Evolutionary conservation across 2,888 invertebrate species (phyloP).

Genomic region (Vannuccia rotundouncinata): DNA sequence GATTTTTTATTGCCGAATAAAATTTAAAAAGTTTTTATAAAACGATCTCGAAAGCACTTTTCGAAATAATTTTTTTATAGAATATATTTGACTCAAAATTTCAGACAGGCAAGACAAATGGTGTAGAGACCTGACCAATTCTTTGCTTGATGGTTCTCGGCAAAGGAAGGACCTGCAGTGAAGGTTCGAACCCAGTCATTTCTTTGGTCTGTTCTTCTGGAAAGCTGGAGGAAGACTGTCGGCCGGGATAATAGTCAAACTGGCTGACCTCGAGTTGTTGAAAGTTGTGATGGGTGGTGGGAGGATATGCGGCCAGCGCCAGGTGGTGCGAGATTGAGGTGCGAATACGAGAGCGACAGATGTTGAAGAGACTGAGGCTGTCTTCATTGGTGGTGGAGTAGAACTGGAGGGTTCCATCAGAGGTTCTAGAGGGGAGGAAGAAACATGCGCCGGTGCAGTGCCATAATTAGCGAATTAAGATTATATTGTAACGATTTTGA

Average conservation of each 20-base stretch:
- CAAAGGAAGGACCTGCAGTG: not conserved
- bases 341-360: not conserved
- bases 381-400: not conserved
- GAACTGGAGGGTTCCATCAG: not conserved
- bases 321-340: not conserved
- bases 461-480: too few relatives aligned
- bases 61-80: too few relatives aligned
- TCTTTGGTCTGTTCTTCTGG: not conserved
- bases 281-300: too few relatives aligned
- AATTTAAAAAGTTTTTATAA: too few relatives aligned
- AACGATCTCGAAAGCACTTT: too few relatives aligned
- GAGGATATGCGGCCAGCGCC: not conserved
- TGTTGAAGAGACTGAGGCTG: not conserved
- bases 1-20: too few relatives aligned
- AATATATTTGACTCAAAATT: too few relatives aligned
- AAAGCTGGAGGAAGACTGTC: not conserved
- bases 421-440: not conserved
- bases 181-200: not conserved
- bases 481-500: too few relatives aligned
- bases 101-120: not conserved
- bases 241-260: too few relatives aligned
- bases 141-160: not conserved
- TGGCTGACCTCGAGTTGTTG: not conserved
- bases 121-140: not conserved
- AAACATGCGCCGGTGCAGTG: too few relatives aligned